Percentiles rank a stretch among this genome's conserved stretches.
Conservation (phyloP, 2,888 invertebrate genomes). For the Junonia oenone region DNA sequence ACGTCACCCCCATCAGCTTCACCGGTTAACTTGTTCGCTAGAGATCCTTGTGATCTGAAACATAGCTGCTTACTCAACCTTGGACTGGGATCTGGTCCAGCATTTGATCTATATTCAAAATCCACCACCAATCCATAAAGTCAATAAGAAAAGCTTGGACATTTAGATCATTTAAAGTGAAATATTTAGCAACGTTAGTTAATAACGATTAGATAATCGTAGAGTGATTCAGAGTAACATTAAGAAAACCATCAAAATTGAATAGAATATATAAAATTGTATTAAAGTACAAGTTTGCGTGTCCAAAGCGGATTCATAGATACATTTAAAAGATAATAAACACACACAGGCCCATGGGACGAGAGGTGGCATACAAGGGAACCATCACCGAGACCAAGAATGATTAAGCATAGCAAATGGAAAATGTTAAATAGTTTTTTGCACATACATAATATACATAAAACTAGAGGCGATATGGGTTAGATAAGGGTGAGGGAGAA, state of each 20-base stretch:
- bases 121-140: constrained; percentile 39
- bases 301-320: constrained; percentile 25
- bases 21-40: constrained; percentile 94
- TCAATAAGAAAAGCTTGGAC: background rate
- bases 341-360: constrained; percentile 43
- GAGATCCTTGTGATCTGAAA: constrained; percentile 93
- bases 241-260: background rate
- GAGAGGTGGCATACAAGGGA: constrained; percentile 57
- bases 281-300: constrained; percentile 17
- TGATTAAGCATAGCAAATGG: constrained; percentile 73
- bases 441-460: constrained; percentile 32
- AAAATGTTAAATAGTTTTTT: constrained; percentile 58
- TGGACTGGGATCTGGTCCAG: constrained; percentile 78
- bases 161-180: background rate
- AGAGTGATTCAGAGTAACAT: background rate
- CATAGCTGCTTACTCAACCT: constrained; percentile 81
- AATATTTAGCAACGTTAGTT: background rate
- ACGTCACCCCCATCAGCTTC: constrained; percentile 97
- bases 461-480: constrained; percentile 30
- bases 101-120: constrained; percentile 65
- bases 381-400: constrained; percentile 78
- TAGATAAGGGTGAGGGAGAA: constrained; percentile 29
- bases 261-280: constrained; percentile 2
- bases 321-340: constrained; percentile 22
- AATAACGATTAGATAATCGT: constrained; percentile 1